Evolutionary conservation across 2,888 invertebrate species (phyloP).

Genomic region (Lucinisca nassula): DNA sequence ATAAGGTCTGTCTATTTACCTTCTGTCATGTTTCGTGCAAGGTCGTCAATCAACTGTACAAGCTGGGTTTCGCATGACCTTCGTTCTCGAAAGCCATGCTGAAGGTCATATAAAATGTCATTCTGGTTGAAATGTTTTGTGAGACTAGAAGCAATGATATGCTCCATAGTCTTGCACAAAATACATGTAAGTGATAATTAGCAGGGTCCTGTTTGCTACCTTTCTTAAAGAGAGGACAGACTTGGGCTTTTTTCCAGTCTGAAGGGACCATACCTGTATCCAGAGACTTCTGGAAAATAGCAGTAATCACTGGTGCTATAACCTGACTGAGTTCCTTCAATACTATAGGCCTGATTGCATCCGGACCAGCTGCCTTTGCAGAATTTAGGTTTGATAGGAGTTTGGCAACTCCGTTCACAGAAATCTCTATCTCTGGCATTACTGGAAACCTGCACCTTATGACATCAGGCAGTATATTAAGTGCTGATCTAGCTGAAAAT

Average conservation of each 20-base stretch:
- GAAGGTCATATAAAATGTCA: too few relatives aligned
- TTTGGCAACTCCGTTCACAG: background rate
- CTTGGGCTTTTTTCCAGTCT: constrained; percentile 16
- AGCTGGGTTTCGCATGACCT: too few relatives aligned
- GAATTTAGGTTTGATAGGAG: too few relatives aligned
- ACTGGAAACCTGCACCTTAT: background rate
- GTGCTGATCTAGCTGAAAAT: background rate
- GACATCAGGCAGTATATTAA: background rate
- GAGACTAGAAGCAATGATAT: too few relatives aligned
- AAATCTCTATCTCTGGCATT: background rate
- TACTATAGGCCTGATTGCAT: background rate
- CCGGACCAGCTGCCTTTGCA: too few relatives aligned
- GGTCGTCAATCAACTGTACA: too few relatives aligned
- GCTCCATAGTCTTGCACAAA: too few relatives aligned
- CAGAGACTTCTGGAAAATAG: constrained; percentile 4
- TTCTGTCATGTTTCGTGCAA: too few relatives aligned
- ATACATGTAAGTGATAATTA: constrained; percentile 28
- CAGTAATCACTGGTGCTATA: background rate
- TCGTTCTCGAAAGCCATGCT: too few relatives aligned
- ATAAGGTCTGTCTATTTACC: too few relatives aligned
- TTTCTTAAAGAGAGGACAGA: constrained; percentile 11
- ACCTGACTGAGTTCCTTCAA: constrained; percentile 9
- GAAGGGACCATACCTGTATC: background rate
- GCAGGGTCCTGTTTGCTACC: constrained; percentile 8
- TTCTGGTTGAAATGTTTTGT: too few relatives aligned